Evolutionary conservation across 23 tunicate genomes (phyloP), one percentile per base, ranked within the genome.

Genomic region (Ciona savignyi): DNA sequence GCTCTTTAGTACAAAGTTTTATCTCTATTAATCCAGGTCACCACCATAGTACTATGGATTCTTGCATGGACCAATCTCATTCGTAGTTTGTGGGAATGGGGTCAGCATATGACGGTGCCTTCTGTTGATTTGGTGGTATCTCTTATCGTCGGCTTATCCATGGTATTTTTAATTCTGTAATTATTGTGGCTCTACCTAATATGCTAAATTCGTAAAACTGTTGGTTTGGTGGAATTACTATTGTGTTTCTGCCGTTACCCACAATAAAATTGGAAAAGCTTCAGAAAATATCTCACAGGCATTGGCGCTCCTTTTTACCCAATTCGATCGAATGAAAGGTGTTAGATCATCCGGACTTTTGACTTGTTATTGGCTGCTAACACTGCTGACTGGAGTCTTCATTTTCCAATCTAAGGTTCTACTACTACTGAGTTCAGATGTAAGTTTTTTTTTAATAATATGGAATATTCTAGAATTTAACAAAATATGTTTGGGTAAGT

Each of bases 281-380:
- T 42, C 56, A 42, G 9, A 42, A 34, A 27, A 65, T 34, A 11
- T 34, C 34, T 25, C 31, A 33, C 74, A 90, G 97, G 85, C 85
- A n/a, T 11, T 83, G 61, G 97, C 85, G 30, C 51, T 68, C n/a
- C 24, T 90, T 32, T 32, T 90, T 48, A 68, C 69, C 30, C 83
- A 83, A 26, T 90, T 63, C 70, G 97, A 90, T 34, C 81, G 89
- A 42, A 68, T 79, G 82, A 83, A 90, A 74, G 97, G 97, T 22
- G 68, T 90, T 70, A 65, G 82, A 30, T 80, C 85, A 24, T 90
- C 97, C 20, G 89, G 89, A 19, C 72, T 84, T 21, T 33, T 90
- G 61, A 66, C 85, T 2, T 51, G 66, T 24, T 90, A 69, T 73
- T 90, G 97, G 97, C 27, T 90, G 33, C 23, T 90, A 3, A 60